phyloP scores from a whole-genome alignment of 2,113 vertebrate species.

The Aphelocoma coerulescens region DNA sequence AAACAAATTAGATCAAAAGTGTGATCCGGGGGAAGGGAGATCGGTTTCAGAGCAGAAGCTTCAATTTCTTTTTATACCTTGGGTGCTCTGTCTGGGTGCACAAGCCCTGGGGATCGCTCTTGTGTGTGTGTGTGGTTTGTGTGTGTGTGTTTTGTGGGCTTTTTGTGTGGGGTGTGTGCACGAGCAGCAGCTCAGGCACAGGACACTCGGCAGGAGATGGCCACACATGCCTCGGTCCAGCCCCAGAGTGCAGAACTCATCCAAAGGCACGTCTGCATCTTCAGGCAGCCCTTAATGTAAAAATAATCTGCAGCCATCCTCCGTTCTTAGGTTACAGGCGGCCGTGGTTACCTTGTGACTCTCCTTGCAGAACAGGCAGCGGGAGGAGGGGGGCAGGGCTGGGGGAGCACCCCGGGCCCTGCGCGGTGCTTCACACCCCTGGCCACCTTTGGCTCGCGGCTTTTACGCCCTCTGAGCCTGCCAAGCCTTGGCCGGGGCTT shows the following conservation, averaged over 20 bases:
- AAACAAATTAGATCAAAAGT: constrained; percentile 84
- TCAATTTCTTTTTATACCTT: constrained; percentile 55
- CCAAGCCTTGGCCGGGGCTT: neutral
- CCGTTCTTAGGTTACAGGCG: constrained; percentile 37
- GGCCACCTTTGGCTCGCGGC: rapidly evolving
- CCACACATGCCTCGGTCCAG: neutral
- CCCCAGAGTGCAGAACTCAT: neutral
- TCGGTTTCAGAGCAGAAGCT: constrained; percentile 85
- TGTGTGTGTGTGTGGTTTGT: neutral
- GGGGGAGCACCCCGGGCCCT: neutral
- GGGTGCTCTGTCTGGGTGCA: neutral
- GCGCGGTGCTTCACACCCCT: neutral
- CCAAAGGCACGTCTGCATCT: constrained; percentile 25
- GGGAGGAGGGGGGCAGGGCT: neutral
- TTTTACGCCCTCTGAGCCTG: neutral
- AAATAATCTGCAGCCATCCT: constrained; percentile 35
- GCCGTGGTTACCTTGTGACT: constrained; percentile 17
- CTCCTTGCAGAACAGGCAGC: neutral
- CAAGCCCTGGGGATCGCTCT: neutral
- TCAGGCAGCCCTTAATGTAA: neutral
- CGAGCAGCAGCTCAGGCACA: neutral
- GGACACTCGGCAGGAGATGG: neutral
- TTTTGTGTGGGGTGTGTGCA: neutral
- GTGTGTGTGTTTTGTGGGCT: no score
- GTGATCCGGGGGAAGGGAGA: constrained; percentile 71